These are phyloP conservation scores for Alcedo atthis DNA, from an alignment of 2,797 vertebrate species.

Conservation along the genomic window DNA sequence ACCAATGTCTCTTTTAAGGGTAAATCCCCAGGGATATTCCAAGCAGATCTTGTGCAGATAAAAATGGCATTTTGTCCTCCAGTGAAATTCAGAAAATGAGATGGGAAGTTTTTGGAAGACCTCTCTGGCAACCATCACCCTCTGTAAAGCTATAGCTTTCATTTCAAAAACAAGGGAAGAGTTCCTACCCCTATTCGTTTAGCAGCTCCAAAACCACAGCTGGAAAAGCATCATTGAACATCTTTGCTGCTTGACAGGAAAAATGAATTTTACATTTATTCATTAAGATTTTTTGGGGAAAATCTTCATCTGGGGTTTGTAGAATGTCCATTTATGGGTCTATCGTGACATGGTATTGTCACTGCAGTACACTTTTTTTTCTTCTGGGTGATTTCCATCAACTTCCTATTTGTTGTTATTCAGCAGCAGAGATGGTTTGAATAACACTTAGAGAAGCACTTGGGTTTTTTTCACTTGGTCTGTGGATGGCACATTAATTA, in stretches of 20 bases:
- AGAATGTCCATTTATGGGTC: conserved; percentile 10
- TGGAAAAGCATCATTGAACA: conserved; percentile 11
- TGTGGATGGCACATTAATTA: neutral
- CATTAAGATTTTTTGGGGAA: neutral
- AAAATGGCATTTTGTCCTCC: neutral
- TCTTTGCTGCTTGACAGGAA: neutral
- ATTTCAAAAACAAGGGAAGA: neutral
- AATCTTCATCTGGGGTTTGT: neutral
- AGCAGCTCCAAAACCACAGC: conserved; percentile 16
- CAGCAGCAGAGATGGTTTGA: neutral
- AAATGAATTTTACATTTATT: neutral
- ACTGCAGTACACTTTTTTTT: neutral
- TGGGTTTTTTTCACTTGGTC: neutral
- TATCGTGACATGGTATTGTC: neutral
- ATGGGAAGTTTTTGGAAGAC: neutral
- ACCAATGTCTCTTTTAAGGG: neutral
- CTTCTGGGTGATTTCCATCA: neutral
- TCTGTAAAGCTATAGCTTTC: neutral
- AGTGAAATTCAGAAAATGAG: neutral
- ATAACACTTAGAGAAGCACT: neutral
- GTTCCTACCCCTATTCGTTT: neutral
- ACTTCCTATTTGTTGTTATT: neutral
- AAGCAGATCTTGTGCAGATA: neutral
- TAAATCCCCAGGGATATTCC: conserved; percentile 8
- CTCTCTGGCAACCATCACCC: neutral